phyloP scores from a whole-genome alignment of 2,113 vertebrate species.

The Natator depressus region DNA sequence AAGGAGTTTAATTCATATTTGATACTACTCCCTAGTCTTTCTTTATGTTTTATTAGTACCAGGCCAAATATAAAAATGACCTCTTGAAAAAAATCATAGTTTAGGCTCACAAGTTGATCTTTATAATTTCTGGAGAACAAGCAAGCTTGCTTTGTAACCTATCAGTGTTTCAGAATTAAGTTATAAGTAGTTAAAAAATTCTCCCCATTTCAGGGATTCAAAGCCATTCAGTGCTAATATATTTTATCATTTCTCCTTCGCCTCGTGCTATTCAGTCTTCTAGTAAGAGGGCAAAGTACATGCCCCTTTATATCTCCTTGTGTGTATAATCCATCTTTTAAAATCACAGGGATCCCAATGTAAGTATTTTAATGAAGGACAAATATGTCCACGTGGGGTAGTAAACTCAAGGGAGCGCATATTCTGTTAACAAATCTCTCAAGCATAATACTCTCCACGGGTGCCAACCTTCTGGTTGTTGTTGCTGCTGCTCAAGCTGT shows the following conservation, averaged over 20 bases:
- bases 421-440: background rate
- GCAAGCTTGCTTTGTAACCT: background rate
- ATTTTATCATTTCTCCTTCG: background rate
- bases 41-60: no score
- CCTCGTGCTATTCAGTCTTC: background rate
- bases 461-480: constrained; percentile 90
- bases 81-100: background rate
- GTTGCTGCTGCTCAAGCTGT: constrained; percentile 92
- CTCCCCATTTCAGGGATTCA: background rate
- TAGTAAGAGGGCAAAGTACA: background rate
- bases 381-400: background rate
- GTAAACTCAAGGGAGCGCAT: background rate
- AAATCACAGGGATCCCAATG: rapidly evolving
- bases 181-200: background rate
- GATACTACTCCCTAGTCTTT: background rate
- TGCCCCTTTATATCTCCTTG: rapidly evolving
- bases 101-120: background rate
- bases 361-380: background rate
- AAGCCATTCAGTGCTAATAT: background rate
- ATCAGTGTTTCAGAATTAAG: constrained; percentile 4
- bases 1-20: background rate
- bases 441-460: background rate
- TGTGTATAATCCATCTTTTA: background rate
- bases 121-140: background rate
- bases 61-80: background rate